phyloP scores from a whole-genome alignment of 2,113 vertebrate genomes.

The Nanorana parkeri region DNA sequence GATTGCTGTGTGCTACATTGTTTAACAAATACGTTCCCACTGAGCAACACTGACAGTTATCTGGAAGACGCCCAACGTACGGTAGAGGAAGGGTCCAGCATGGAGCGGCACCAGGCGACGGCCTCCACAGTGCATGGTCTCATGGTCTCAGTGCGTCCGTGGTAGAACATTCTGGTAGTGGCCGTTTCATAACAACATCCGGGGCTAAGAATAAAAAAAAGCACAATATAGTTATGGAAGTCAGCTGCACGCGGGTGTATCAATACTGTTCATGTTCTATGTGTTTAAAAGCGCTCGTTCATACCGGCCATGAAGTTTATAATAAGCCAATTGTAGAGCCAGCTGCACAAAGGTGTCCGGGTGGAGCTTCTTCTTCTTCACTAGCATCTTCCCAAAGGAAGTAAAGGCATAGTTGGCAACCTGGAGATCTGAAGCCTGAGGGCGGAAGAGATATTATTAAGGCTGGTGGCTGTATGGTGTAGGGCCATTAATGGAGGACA shows the following conservation, averaged over 20 bases:
- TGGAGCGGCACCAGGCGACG: constrained; percentile 84
- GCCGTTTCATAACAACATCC: constrained; percentile 96
- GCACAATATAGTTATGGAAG: no score
- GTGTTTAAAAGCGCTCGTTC: constrained; percentile 16
- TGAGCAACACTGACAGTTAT: no score
- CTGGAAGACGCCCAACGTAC: constrained; percentile 67
- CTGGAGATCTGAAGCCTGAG: constrained; percentile 83
- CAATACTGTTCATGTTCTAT: no score
- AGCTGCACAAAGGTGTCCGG: constrained; percentile 94
- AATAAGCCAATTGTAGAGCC: constrained; percentile 90
- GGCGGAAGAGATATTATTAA: constrained; percentile 37
- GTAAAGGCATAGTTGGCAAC: constrained; percentile 82
- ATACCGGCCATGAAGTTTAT: constrained; percentile 82
- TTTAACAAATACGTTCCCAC: no score
- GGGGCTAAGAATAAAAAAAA: constrained; percentile 70
- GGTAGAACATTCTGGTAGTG: constrained; percentile 88
- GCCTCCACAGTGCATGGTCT: constrained; percentile 87
- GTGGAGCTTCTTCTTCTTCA: constrained; percentile 84
- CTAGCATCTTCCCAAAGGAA: constrained; percentile 85
- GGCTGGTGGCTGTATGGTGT: no score
- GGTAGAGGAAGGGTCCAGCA: constrained; percentile 78
- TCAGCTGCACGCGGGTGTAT: no score
- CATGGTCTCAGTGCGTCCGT: constrained; percentile 94
- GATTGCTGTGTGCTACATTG: no score
- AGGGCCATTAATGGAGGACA: no score